Evolutionary conservation across 2,797 vertebrate species (phyloP).

Genomic region (Pseudochirops corinnae): DNA sequence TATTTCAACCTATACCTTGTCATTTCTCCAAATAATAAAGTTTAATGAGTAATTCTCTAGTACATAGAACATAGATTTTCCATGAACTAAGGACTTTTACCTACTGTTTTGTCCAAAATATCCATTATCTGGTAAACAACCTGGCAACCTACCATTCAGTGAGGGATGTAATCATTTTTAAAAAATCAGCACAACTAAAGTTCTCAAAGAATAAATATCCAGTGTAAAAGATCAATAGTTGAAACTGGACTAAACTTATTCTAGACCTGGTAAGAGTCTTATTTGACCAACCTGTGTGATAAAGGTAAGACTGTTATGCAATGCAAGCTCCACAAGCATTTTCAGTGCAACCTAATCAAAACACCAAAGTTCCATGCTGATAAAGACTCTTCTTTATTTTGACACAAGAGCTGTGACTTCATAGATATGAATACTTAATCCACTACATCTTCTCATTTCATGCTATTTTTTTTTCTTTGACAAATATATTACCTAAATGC

Average conservation of each 20-base stretch:
- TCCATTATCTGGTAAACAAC: no score
- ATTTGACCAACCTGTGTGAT: not conserved
- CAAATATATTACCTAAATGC: not conserved
- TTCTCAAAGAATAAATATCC: not conserved
- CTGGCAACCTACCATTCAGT: not conserved
- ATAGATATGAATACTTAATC: not conserved
- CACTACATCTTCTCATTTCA: not conserved
- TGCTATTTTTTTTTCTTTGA: not conserved
- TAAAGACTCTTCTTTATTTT: constrained; percentile 6
- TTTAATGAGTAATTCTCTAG: not conserved
- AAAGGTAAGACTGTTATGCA: not conserved
- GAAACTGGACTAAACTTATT: not conserved
- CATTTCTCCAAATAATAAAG: not conserved
- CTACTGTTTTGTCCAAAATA: no score
- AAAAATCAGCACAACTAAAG: not conserved
- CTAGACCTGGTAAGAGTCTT: not conserved
- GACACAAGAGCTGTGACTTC: not conserved
- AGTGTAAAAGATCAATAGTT: not conserved
- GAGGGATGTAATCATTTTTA: no score
- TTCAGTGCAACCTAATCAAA: not conserved
- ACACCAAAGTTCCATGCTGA: not conserved
- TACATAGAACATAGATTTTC: not conserved
- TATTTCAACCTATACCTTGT: not conserved
- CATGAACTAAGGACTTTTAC: no score
- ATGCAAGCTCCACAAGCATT: not conserved